Evolutionary conservation across 2,888 invertebrate species (phyloP).

Genomic region (Eupeodes luniger): DNA sequence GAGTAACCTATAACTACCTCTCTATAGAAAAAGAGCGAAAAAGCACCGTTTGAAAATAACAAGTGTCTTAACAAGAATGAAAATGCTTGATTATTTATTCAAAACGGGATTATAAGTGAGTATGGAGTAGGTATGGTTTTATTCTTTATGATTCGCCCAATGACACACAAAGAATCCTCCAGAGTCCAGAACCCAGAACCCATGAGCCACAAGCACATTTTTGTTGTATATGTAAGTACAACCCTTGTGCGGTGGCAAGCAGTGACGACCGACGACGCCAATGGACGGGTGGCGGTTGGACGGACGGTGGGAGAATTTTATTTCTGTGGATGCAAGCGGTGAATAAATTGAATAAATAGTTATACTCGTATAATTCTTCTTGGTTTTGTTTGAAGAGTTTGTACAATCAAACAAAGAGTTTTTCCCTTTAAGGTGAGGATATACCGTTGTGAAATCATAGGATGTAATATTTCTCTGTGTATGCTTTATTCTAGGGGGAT

Average conservation of each 20-base stretch:
- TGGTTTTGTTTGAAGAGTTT: slow-evolving; percentile 3
- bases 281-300: neutral
- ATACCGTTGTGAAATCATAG: slow-evolving; percentile 59
- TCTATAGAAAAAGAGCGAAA: slow-evolving; percentile 11
- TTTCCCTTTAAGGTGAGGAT: slow-evolving; percentile 53
- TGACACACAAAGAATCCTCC: slow-evolving; percentile 59
- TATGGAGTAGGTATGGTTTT: slow-evolving; percentile 3
- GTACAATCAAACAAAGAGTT: slow-evolving; percentile 35
- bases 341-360: slow-evolving; percentile 49
- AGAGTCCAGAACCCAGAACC: neutral
- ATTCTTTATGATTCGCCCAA: slow-evolving; percentile 38
- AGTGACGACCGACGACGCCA: too few species aligned
- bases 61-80: slow-evolving; percentile 72
- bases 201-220: neutral
- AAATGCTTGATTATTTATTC: slow-evolving; percentile 63
- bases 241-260: neutral
- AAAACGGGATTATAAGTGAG: slow-evolving; percentile 54
- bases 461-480: neutral
- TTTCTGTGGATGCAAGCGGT: slow-evolving; percentile 6
- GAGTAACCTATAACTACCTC: neutral
- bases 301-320: slow-evolving; percentile 31
- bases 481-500: neutral
- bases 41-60: slow-evolving; percentile 73
- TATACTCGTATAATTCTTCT: neutral
- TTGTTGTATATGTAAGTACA: neutral